Evolutionary conservation across 2,888 invertebrate species (phyloP).

Genomic region (Xanthia icteritia): DNA sequence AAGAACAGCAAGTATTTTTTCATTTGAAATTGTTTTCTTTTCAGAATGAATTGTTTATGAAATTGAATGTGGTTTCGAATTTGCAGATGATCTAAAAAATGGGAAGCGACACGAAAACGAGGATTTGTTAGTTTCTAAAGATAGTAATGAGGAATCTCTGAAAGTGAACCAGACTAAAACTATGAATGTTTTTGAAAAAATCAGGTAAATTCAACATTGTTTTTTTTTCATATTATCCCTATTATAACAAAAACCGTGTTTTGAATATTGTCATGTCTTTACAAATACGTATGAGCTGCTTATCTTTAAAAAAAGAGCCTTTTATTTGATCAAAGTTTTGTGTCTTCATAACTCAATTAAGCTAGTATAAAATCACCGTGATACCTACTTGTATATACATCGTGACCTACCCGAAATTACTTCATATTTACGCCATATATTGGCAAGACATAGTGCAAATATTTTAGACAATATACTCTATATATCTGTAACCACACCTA

Average conservation of each 20-base stretch:
- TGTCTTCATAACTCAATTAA: background rate
- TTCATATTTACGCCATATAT: no score
- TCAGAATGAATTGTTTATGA: conserved; percentile 29
- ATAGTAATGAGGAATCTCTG: conserved; percentile 34
- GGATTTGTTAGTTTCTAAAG: conserved; percentile 72
- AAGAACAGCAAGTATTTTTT: conserved; percentile 86
- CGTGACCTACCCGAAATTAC: background rate
- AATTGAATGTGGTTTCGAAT: conserved; percentile 50
- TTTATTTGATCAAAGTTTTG: background rate
- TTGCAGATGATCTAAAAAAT: conserved; percentile 76
- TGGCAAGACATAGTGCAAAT: no score
- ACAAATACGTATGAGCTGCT: background rate
- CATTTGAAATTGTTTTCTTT: conserved; percentile 40
- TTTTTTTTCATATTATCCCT: background rate
- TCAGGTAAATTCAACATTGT: conserved; percentile 42
- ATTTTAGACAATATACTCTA: no score
- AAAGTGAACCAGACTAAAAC: background rate
- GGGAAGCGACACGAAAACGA: conserved; percentile 69
- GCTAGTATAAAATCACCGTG: background rate
- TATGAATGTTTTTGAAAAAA: conserved; percentile 34
- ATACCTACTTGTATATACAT: background rate
- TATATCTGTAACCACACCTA: no score
- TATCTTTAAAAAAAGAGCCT: background rate
- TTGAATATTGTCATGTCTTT: background rate
- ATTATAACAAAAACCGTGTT: no score